Evolutionary conservation across 2,888 invertebrate species (phyloP), one percentile per base, ranked within the genome.

Genomic region (Amphipoea lucens): DNA sequence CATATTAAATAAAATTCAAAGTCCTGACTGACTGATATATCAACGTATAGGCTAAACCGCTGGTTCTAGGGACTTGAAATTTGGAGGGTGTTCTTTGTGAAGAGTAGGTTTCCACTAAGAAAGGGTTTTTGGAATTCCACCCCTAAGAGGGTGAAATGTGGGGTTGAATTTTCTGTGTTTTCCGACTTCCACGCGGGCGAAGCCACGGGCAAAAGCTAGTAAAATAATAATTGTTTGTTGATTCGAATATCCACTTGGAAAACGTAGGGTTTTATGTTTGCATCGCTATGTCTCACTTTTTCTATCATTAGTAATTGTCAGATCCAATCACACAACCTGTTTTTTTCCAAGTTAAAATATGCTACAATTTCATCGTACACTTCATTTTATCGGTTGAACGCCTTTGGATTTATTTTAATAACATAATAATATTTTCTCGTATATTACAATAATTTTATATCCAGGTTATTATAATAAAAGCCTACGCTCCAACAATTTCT

Each of bases 401-500:
- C 11, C 12, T 60, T 68, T 63, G 5, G n/a, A 62, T 77, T 7
- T 48, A 54, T 62, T 51, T 60, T 76, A 77, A 48, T 57, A 83
- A 42, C 23, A 48, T 77, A 40, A 54, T 81, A 72, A 81, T 66
- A 54, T 77, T 67, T 83, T 66, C 40, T 17, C 51, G 20, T 42
- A 12, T 12, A 82, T 36, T 51, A 42, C 42, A 83, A 65, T 62
- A 69, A 84, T 67, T 79, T 79, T 69, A 81, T 62, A 65, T 36
- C 51, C 20, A n/a, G 40, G 14, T 51, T 72, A 60, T 69, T 57
- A 60, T 78, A 83, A 78, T 87, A 83, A 69, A 71, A 4, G 20
- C 66, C 65, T 83, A 85, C 86, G 91, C 86, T 87, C 84, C 83
- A 85, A 88, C 86, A 82, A 88, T 83, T 87, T 76, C 78, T 76